These are phyloP conservation scores for Orchestia grillus DNA, from an alignment of 1,140 invertebrate genomes.

Conservation along the genomic window DNA sequence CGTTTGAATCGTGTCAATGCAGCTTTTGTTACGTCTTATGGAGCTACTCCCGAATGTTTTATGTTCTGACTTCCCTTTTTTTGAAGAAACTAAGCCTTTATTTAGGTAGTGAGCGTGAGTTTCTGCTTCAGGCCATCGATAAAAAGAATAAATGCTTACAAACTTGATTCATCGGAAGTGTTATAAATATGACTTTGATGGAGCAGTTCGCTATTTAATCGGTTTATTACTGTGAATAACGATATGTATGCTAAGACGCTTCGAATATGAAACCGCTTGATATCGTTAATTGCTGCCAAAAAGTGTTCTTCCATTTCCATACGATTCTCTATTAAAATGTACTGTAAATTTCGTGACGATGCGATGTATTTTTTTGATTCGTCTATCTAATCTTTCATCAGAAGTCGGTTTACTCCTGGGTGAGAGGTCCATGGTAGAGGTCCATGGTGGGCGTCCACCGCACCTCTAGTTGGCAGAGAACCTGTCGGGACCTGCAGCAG, in stretches of 20 bases:
- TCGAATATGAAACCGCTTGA: background rate
- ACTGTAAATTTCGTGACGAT: background rate
- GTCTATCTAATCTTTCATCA: background rate
- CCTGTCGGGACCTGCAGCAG: background rate
- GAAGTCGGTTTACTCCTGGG: background rate
- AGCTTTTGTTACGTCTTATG: background rate
- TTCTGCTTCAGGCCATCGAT: background rate
- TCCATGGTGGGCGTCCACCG: background rate
- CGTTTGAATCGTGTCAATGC: background rate
- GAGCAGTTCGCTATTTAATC: background rate
- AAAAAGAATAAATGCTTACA: background rate
- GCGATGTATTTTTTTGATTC: background rate
- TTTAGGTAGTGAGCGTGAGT: background rate
- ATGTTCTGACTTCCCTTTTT: background rate
- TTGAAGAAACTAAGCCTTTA: background rate
- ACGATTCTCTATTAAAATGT: background rate
- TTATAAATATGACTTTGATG: background rate
- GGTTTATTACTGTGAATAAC: background rate
- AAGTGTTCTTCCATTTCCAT: background rate
- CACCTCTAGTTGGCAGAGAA: background rate
- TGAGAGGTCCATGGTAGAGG: background rate
- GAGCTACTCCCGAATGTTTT: background rate
- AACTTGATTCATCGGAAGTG: background rate
- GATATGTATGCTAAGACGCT: background rate
- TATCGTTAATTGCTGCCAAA: background rate